Base-by-base conservation (phyloP, 2,888 invertebrate genomes). In the Hypsopygia costalis region DNA sequence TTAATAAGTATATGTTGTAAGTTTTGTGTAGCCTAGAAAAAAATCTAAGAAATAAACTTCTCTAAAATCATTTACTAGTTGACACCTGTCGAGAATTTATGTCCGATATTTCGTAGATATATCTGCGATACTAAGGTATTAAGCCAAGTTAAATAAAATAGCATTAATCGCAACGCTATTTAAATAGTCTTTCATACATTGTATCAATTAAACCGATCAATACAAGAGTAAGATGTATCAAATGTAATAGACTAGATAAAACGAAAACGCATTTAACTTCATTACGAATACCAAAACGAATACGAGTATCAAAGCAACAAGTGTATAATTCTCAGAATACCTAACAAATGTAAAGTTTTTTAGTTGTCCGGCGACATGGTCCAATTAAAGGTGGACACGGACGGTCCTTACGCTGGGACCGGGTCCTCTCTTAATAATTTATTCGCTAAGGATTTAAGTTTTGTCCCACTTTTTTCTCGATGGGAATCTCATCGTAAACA, bases 291-390 rank as follows among this genome's bases (percentile, higher is more conserved):
- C 56, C 56, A 56, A 51, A 62, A 64, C 63, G 44, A 54, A 46
- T 52, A 49, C 54, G 54, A 51, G 49, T 4, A 16, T 61, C 55
- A 55, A 62, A 62, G 73, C 74, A 75, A 79, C 82, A 81, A 82
- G 80, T 81, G 81, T 81, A 77, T 73, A 78, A 85, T 87, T 85
- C 87, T 74, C 64, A 76, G 86, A 87, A 87, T 87, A 80, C 82
- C 85, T 81, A 83, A 87, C 83, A 82, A 86, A 86, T 87, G 86
- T 86, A 64, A 71, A 66, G 79, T 81, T 83, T 82, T 83, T 81
- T 80, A 68, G 65, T 69, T 67, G 74, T 73, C 70, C 72, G 53
- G 61, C 75, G 59, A 86, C 86, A 86, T 78, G 79, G 81, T 75
- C 86, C 87, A 88, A 88, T 88, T 88, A 88, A 87, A 77, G 73